Evolutionary conservation across 2,888 invertebrate species (phyloP).

Genomic region (Empis livida): DNA sequence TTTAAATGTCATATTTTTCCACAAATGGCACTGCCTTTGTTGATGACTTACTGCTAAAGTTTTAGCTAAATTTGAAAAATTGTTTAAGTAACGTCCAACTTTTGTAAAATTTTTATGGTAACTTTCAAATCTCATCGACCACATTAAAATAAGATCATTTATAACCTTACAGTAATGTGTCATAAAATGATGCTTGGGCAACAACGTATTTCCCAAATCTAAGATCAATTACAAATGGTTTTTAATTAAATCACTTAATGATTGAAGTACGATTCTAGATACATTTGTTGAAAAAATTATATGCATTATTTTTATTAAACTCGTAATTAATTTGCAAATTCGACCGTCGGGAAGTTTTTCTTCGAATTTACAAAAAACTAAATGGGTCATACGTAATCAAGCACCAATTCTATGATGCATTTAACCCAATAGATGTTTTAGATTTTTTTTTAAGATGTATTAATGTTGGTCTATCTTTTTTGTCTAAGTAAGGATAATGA

Average conservation of each 20-base stretch:
- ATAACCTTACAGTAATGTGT: neutral
- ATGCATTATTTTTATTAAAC: neutral
- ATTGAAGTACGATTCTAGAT: neutral
- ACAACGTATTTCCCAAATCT: neutral
- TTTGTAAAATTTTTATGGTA: neutral
- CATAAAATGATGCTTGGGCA: slow-evolving; percentile 1
- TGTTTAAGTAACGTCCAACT: neutral
- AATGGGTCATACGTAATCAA: neutral
- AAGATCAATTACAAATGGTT: neutral
- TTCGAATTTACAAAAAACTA: neutral
- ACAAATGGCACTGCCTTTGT: neutral
- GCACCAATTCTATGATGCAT: neutral
- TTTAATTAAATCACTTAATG: neutral
- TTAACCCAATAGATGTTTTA: neutral
- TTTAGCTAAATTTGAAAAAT: neutral
- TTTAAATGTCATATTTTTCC: neutral
- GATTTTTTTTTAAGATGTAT: neutral
- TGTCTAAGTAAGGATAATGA: neutral
- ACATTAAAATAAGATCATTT: neutral
- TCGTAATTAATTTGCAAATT: neutral
- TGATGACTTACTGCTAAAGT: neutral
- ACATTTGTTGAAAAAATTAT: neutral
- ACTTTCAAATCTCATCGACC: slow-evolving; percentile 1
- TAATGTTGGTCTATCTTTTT: neutral
- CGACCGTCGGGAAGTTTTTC: neutral